phyloP scores from a whole-genome alignment of 2,888 invertebrate genomes.

The Aquatica leii region DNA sequence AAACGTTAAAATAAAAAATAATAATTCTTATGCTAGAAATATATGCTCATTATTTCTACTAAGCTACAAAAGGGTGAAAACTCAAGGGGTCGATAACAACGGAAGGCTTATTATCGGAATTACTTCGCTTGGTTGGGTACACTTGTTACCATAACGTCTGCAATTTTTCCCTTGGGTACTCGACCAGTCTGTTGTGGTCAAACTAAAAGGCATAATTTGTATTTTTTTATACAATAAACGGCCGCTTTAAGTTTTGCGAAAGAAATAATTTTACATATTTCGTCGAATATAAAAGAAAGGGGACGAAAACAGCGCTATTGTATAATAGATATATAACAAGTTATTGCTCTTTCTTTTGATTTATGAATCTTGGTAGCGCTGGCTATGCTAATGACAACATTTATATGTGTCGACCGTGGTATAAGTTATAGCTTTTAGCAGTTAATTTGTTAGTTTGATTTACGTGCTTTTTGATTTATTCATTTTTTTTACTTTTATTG shows the following conservation, averaged over 20 bases:
- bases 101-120: constrained; percentile 49
- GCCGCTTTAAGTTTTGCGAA: background rate
- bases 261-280: constrained; percentile 54
- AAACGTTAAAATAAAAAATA: constrained; percentile 19
- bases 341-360: constrained; percentile 61
- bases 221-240: constrained; percentile 5
- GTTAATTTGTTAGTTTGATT: constrained; percentile 63
- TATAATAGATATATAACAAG: constrained; percentile 61
- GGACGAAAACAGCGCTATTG: constrained; percentile 61
- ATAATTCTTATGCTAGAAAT: constrained; percentile 32
- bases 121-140: constrained; percentile 46
- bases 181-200: constrained; percentile 47
- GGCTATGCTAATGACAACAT: constrained; percentile 63
- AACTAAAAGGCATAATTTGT: constrained; percentile 31
- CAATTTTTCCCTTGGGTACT: constrained; percentile 59
- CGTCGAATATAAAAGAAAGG: constrained; percentile 48
- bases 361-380: constrained; percentile 60
- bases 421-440: constrained; percentile 61
- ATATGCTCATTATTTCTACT: constrained; percentile 35
- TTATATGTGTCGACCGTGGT: constrained; percentile 59
- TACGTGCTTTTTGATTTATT: constrained; percentile 57
- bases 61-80: constrained; percentile 36
- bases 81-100: constrained; percentile 46
- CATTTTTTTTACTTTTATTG: constrained; percentile 18
- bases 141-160: constrained; percentile 53